phyloP scores from a whole-genome alignment of 2,797 vertebrate genomes.

The Diplodus puntazzo region DNA sequence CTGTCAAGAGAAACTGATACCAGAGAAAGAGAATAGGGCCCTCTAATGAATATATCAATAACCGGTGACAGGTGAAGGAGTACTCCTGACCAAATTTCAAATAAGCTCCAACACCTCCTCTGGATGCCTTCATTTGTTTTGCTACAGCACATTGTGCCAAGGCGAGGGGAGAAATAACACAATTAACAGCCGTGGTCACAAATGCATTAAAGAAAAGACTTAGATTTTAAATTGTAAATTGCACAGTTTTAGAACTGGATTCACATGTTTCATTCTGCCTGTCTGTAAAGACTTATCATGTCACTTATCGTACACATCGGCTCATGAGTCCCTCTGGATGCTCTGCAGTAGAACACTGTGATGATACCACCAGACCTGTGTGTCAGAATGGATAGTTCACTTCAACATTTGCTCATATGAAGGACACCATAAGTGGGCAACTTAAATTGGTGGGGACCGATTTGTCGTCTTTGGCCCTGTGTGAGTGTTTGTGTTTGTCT shows the following conservation, averaged over 20 bases:
- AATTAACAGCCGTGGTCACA: constrained; percentile 56
- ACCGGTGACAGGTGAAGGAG: constrained; percentile 89
- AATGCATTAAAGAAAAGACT: not conserved
- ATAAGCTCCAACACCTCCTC: constrained; percentile 85
- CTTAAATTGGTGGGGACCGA: constrained; percentile 49
- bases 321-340: not conserved
- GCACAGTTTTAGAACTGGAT: not conserved
- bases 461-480: constrained; percentile 59
- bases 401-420: constrained; percentile 43
- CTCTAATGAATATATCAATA: constrained; percentile 92
- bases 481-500: constrained; percentile 81
- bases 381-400: constrained; percentile 5
- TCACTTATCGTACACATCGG: not conserved
- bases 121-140: constrained; percentile 84
- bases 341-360: not conserved
- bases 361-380: not conserved
- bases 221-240: too few relatives aligned
- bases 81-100: constrained; percentile 84
- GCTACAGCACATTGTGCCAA: constrained; percentile 60
- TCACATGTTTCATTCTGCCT: not conserved
- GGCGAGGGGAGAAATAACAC: constrained; percentile 53
- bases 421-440: constrained; percentile 48
- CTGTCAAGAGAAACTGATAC: constrained; percentile 86
- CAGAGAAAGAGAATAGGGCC: constrained; percentile 84
- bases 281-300: not conserved